Base-by-base conservation (phyloP, 2,888 invertebrate genomes). In the Diachrysia chrysitis region DNA sequence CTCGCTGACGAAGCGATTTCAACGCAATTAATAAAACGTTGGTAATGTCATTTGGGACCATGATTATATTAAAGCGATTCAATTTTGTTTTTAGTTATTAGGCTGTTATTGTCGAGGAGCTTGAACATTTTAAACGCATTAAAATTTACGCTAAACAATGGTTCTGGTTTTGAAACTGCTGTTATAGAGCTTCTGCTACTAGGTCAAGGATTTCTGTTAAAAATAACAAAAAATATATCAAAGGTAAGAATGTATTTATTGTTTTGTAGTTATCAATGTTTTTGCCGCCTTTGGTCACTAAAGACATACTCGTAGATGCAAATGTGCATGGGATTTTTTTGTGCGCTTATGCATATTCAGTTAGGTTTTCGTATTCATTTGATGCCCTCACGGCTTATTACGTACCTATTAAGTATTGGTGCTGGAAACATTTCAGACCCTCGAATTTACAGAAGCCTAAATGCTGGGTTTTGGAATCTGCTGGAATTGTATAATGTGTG, bases 21-120 rank as follows among this genome's bases (percentile, higher is more conserved):
- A 63, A 76, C 73, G 59, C 70, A 64, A 81, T 79, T 80, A 78
- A 78, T 79, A 78, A 80, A 80, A 72, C 68, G 65, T 58, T 58
- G 48, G 48, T 57, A 60, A 68, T 78, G 69, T 67, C 58, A 29
- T 72, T 79, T 64, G 59, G 58, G 55, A 70, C 48, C 35, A 71
- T 66, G 53, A 57, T 73, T 68, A 71, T 74, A 57, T 73, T 68
- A 71, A 71, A 58, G 53, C n/a, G 58, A 17, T 54, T 29, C 42
- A n/a, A 61, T 64, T 78, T 66, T 68, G 57, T 73, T 72, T n/a
- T 37, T 35, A 29, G 53, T 29, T 58, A 57, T 66, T 72, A 72
- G 64, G 58, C 56, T 6, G 4, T 19, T 35, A n/a, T 32, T 19
- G 19, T 51, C 12, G 10, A 21, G 19, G 17, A 48, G 48, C 5